These are phyloP conservation scores for Daubentonia madagascariensis DNA, from an alignment of 2,113 vertebrate genomes.

Conservation along the genomic window DNA sequence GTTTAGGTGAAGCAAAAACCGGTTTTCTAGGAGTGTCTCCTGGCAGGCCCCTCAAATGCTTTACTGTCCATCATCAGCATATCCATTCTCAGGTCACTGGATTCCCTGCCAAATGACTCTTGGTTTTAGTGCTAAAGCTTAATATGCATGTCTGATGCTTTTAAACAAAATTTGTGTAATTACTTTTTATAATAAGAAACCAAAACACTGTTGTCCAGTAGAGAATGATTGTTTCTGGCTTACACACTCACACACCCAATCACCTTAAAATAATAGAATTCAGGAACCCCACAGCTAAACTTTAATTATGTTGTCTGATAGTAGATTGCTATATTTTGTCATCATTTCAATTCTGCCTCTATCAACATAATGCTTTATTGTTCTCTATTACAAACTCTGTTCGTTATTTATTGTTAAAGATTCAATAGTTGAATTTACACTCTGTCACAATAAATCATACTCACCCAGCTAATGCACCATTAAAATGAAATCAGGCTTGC, in stretches of 20 bases:
- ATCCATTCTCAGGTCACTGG: neutral
- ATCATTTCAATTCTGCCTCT: conserved; percentile 57
- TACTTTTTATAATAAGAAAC: conserved; percentile 25
- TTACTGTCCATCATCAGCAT: neutral
- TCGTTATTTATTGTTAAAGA: conserved; percentile 71
- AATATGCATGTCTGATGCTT: neutral
- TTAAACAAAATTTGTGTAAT: conserved; percentile 32
- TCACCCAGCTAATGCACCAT: conserved; percentile 56
- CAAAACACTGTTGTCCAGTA: conserved; percentile 8
- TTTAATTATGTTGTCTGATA: conserved; percentile 73
- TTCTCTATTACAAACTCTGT: conserved; percentile 45
- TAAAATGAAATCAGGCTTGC: conserved; percentile 63
- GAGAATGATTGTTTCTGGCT: conserved; percentile 37
- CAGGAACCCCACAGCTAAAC: conserved; percentile 29
- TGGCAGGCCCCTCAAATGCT: neutral
- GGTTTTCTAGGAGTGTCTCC: neutral
- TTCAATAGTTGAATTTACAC: conserved; percentile 63
- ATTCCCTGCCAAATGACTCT: conserved; percentile 34
- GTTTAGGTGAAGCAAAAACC: neutral
- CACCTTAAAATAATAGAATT: conserved; percentile 61
- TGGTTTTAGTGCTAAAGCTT: conserved; percentile 49
- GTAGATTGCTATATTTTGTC: conserved; percentile 69
- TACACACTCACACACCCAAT: conserved; percentile 9
- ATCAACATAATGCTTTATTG: conserved; percentile 67
- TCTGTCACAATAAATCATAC: conserved; percentile 64